A percentile compares a stretch with the other conserved stretches of the same genome.
These are phyloP conservation scores for Enoplosus armatus DNA, from an alignment of 2,797 vertebrate species.

Conservation along the genomic window DNA sequence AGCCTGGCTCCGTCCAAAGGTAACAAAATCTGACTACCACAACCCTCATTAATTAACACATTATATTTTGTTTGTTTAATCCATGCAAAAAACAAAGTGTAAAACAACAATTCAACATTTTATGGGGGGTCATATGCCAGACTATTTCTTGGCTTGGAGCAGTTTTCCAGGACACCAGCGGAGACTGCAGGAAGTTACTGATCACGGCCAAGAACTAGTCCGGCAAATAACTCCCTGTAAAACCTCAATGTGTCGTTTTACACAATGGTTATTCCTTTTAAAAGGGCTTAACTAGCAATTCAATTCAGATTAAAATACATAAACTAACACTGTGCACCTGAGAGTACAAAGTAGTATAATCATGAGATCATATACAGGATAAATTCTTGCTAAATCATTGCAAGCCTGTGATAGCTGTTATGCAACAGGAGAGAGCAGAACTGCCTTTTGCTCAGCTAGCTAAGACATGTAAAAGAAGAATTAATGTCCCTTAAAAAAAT, in stretches of 20 bases:
- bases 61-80: not conserved
- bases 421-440: constrained; percentile 19
- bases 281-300: not conserved
- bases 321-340: not conserved
- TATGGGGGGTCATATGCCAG: not conserved
- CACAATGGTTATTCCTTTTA: not conserved
- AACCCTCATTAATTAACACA: not conserved
- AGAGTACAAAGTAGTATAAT: constrained; percentile 1
- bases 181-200: not conserved
- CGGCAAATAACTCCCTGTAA: not conserved
- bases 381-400: constrained; percentile 25
- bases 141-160: not conserved
- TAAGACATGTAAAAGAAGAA: constrained; percentile 54
- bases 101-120: not conserved
- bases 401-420: constrained; percentile 18
- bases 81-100: not conserved
- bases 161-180: not conserved
- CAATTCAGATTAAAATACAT: not conserved
- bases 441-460: constrained; percentile 45
- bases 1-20: not conserved
- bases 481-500: constrained; percentile 15
- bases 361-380: constrained; percentile 18
- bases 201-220: not conserved
- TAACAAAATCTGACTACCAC: not conserved
- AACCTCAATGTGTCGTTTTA: not conserved